Base-by-base conservation (phyloP, 2,888 invertebrate genomes). In the Leptopilina syphax region DNA sequence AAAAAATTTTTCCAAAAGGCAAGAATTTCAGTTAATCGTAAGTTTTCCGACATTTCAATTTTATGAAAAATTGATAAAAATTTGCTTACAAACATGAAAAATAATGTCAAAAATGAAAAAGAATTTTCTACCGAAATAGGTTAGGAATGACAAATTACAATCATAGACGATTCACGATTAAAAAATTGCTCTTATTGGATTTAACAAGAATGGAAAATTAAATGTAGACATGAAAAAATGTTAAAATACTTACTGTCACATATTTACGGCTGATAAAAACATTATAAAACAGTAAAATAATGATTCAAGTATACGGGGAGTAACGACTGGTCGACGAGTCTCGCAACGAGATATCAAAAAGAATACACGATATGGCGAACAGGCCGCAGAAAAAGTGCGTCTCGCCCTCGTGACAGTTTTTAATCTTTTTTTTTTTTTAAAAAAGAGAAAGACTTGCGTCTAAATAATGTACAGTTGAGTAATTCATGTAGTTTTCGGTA, bases 181-280 rank as follows among this genome's bases (percentile, higher is more conserved):
- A 34, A 18, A 67, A 77, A 18, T 76, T 47, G 12, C 68, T 34
- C 6, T 13, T 73, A 2, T 34, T 57, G 27, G 54, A n/a, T 34
- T 27, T 73, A 73, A 34, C n/a, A 57, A 57, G 24, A 57, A 73
- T 57, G 13, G 54, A 54, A 73, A n/a, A 67, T 76, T 73, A 9
- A 66, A 54, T 60, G 10, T 24, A 18, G 27, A 13, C 50, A 63
- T 80, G 65, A 54, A 80, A 73, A 54, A 54, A 27, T 9, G 34
- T 73, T 57, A 1, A 73, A 73, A 50, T 81, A 89, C 89, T 88
- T 84, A 89, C 90, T 89, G 89, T 89, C 89, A 89, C 90, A 90
- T 90, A 90, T 90, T 90, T 90, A 85, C 79, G 84, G 81, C 83
- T 83, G 85, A 86, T 85, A 80, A 83, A 87, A 84, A 84, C 83